Base-by-base conservation (phyloP, 2,888 invertebrate genomes). In the Drosophila maculinotata region DNA sequence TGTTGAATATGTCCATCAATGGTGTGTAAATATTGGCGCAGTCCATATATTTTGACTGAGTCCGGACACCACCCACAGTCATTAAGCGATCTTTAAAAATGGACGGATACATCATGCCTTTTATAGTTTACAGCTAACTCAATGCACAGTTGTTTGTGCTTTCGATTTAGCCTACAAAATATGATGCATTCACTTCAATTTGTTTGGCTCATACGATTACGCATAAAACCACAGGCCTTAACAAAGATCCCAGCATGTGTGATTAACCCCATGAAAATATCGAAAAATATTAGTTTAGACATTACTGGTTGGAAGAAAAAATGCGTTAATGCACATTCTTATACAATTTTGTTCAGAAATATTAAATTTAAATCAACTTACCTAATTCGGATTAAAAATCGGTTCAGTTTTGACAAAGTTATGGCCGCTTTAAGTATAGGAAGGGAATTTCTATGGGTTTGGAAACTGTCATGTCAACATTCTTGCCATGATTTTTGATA, bases 1-100 rank as follows among this genome's bases (percentile, higher is more conserved):
- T 66, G 47, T 63, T 68, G 68, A 66, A 63, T 52, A 68, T 81
- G 69, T 76, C 81, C 80, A 81, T 73, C 85, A 81, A 69, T 73
- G 73, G 84, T 58, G 73, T 69, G 84, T 86, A 82, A 82, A 82
- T 82, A 86, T 83, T 82, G 83, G 83, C 77, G 51, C 80, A 81
- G 64, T 48, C 47, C 59, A 56, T 45, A 45, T 20, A 20, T 35
- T 7, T 12, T 30, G 42, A 49, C 30, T 47, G 38, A 54, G 45
- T 49, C 39, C 38, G 25, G 30, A 12, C 45, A 38, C 67, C 73
- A 70, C 70, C 70, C 70, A 70, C 73, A 73, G 60, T 72, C 54
- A 53, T 26, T 49, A 5, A n/a, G 9, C 15, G 14, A 54, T 28
- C 42, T 48, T 59, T 48, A 26, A 48, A 26, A 52, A 10, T 9